A percentile compares a stretch with the other conserved stretches of the same genome.
phyloP scores from a whole-genome alignment of 2,888 invertebrate genomes.

The Thereva unica region DNA sequence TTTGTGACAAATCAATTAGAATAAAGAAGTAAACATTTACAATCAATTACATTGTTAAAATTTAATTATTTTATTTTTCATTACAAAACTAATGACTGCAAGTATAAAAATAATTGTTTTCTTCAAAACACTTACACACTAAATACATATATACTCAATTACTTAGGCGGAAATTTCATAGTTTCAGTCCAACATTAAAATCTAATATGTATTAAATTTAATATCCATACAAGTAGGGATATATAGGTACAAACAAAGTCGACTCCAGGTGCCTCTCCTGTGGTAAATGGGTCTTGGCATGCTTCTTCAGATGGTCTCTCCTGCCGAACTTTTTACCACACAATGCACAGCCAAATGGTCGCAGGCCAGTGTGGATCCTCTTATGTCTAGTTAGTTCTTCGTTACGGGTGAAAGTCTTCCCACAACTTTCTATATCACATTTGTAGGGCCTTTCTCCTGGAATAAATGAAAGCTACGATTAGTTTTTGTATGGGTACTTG shows the following conservation, averaged over 20 bases:
- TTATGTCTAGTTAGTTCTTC: constrained; percentile 92
- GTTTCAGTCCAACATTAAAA: neutral
- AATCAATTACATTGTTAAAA: no score
- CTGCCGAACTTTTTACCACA: constrained; percentile 93
- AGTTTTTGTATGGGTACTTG: no score
- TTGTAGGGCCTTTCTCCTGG: constrained; percentile 83
- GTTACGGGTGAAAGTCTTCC: constrained; percentile 88
- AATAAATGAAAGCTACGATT: constrained; percentile 44
- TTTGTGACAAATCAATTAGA: no score
- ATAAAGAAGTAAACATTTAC: no score
- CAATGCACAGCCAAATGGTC: constrained; percentile 82
- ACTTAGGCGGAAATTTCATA: no score
- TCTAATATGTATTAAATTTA: constrained; percentile 48
- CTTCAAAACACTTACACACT: no score
- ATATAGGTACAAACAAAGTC: constrained; percentile 65
- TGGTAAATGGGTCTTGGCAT: constrained; percentile 79
- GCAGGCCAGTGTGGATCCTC: constrained; percentile 82
- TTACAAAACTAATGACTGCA: no score
- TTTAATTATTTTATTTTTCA: no score
- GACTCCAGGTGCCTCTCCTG: constrained; percentile 67
- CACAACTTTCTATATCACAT: constrained; percentile 83
- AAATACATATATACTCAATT: no score
- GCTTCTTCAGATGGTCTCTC: constrained; percentile 93
- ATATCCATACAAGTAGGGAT: constrained; percentile 66
- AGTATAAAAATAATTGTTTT: no score